phyloP scores from a whole-genome alignment of 2,888 invertebrate genomes.

The Zelleria hepariella region DNA sequence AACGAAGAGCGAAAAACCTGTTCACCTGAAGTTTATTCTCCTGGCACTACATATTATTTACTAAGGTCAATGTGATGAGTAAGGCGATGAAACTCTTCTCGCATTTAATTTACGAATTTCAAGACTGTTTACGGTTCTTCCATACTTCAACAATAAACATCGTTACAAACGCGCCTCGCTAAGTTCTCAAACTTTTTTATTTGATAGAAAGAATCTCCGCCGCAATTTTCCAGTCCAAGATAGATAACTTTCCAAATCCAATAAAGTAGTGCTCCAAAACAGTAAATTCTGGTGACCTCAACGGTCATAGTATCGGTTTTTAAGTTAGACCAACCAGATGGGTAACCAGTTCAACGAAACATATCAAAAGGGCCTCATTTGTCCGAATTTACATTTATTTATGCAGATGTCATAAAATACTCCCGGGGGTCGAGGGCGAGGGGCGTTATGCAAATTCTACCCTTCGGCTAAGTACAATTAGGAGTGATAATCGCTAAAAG shows the following conservation, averaged over 20 bases:
- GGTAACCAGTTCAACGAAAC: background rate
- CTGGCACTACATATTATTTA: too few relatives aligned
- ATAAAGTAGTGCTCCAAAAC: background rate
- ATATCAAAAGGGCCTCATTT: constrained; percentile 6
- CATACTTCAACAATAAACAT: background rate
- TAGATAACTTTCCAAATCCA: background rate
- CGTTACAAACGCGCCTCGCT: background rate
- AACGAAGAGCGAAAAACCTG: too few relatives aligned
- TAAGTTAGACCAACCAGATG: background rate
- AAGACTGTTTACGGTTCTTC: too few relatives aligned
- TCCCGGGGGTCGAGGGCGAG: constrained; percentile 31
- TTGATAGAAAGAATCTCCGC: background rate
- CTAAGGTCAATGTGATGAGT: too few relatives aligned
- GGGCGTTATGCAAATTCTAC: constrained; percentile 61
- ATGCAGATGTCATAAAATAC: constrained; percentile 53
- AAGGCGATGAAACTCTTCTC: too few relatives aligned
- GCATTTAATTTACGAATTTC: too few relatives aligned
- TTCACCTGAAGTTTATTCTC: too few relatives aligned
- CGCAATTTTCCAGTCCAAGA: background rate
- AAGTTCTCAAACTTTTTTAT: background rate
- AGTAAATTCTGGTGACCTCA: background rate
- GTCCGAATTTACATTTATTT: constrained; percentile 46
- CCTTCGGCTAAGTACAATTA: constrained; percentile 56
- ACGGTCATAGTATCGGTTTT: background rate
- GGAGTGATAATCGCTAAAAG: constrained; percentile 54